Base-by-base conservation (phyloP, 1,140 invertebrate genomes). In the Planococcus citri region DNA sequence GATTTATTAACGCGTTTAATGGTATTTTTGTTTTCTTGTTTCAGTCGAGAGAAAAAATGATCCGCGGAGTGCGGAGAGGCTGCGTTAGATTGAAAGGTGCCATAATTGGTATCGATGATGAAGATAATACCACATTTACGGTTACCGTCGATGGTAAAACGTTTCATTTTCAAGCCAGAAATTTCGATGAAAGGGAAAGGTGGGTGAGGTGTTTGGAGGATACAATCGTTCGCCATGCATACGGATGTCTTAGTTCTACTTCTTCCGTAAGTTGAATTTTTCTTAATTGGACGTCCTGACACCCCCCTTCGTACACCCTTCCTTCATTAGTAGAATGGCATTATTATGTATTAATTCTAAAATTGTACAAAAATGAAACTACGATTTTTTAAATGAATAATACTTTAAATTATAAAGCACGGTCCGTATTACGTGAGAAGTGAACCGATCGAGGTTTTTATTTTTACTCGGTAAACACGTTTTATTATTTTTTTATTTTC, bases 41-140 rank as follows among this genome's bases (percentile, higher is more conserved):
- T 64, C 82, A 97, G 93, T 96, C 94, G 29, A 95, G 96, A 79
- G 97, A 99, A 76, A 99, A 99, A 80, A 98, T 99, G 95, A 92
- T 94, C 78, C 86, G 94, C 73, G 95, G 96, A 6, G 92, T 95
- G 27, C 83, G 96, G 71, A 83, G 97, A 72, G 97, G 97, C 27
- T 98, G 96, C 82, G 95, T 99, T 3, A 82, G 93, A 20, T 81
- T 95, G 10, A 88, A 92, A 79, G 94, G 94, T 70, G 96, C 97
- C 4, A 87, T 98, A 22, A 94, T 99, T 76, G 97, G 97, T 24
- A 99, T 99, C 75, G 96, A 99, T 78, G 95, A 97, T 80, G 95
- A 97, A 80, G 97, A 99, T 80, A 95, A 98, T 77, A 95, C 94
- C 74, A 98, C 95, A 9, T 99, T 99, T 81, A 99, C 96, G 17